phyloP scores from a whole-genome alignment of 30 jellyfish, hydroid and myxozoan genomes.

The Aurelia sp. region DNA sequence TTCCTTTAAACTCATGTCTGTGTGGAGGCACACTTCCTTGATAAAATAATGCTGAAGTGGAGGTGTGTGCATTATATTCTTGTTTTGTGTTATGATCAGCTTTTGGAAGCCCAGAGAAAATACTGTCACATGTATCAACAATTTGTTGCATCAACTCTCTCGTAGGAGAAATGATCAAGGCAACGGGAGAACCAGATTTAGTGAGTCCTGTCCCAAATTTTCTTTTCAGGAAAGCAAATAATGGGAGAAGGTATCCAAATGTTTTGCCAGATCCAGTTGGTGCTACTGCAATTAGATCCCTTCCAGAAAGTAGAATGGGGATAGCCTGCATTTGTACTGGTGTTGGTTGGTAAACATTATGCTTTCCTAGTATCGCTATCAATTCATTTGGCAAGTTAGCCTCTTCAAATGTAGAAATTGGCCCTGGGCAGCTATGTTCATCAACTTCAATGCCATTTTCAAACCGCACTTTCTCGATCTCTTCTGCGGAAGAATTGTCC shows the following conservation, averaged over 20 bases:
- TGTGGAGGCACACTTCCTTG: too few relatives aligned
- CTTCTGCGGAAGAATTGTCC: neutral
- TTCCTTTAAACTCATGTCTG: too few relatives aligned
- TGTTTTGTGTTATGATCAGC: too few relatives aligned
- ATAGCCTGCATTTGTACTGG: slow-evolving; percentile 96
- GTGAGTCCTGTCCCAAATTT: neutral
- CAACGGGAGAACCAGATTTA: slow-evolving; percentile 24
- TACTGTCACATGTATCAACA: slow-evolving; percentile 10
- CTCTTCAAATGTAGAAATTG: slow-evolving; percentile 66
- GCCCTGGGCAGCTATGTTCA: slow-evolving; percentile 75
- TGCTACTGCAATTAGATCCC: slow-evolving; percentile 82
- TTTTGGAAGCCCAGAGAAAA: neutral
- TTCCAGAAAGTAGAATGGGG: slow-evolving; percentile 66
- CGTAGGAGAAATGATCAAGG: slow-evolving; percentile 88
- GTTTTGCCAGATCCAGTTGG: slow-evolving; percentile 98
- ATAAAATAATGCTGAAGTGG: too few relatives aligned
- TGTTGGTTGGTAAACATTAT: slow-evolving; percentile 67
- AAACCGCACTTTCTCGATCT: slow-evolving; percentile 53
- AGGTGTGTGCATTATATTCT: too few relatives aligned
- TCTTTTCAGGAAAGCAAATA: slow-evolving; percentile 44
- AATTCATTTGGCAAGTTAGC: slow-evolving; percentile 57
- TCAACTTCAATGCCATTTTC: slow-evolving; percentile 82
- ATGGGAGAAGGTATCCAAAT: slow-evolving; percentile 78
- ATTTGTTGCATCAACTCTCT: slow-evolving; percentile 94
- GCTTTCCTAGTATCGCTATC: slow-evolving; percentile 6